Percentiles rank a stretch among this genome's conserved stretches.
These are phyloP conservation scores for Nymphalis polychloros DNA, from an alignment of 2,888 invertebrate genomes.

Conservation along the genomic window DNA sequence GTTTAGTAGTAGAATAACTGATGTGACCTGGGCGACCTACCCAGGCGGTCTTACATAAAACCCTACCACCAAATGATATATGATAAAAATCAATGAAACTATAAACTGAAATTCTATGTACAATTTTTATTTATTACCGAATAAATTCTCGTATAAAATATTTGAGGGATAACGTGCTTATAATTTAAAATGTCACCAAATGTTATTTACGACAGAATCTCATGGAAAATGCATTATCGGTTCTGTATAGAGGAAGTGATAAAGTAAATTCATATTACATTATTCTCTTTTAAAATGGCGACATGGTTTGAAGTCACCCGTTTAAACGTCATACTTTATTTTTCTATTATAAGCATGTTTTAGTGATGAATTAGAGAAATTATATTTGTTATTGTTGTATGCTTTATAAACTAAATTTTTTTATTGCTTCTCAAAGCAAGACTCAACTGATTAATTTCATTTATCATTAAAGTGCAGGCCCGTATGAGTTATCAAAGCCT, in stretches of 20 bases:
- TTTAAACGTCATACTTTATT: slow-evolving; percentile 10
- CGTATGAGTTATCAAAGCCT: no score
- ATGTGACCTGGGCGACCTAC: no score
- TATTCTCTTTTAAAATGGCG: slow-evolving; percentile 26
- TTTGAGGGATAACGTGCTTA: slow-evolving; percentile 4
- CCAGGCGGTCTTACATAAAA: no score
- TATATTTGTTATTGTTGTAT: no score
- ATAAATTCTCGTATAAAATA: neutral
- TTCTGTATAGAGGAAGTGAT: slow-evolving; percentile 32
- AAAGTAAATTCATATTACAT: slow-evolving; percentile 34
- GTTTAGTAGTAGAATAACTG: no score
- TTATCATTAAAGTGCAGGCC: no score
- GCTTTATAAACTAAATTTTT: no score
- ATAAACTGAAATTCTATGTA: no score
- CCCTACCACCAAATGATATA: no score
- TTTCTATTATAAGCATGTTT: neutral
- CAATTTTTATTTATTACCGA: neutral
- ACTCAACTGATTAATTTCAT: no score
- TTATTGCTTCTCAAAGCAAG: no score
- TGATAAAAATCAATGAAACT: no score
- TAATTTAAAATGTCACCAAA: neutral
- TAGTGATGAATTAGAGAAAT: neutral
- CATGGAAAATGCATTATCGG: slow-evolving; percentile 27
- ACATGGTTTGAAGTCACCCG: slow-evolving; percentile 25
- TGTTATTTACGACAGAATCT: slow-evolving; percentile 2